phyloP scores from a whole-genome alignment of 1,140 invertebrate genomes.

The Drosophila auraria region DNA sequence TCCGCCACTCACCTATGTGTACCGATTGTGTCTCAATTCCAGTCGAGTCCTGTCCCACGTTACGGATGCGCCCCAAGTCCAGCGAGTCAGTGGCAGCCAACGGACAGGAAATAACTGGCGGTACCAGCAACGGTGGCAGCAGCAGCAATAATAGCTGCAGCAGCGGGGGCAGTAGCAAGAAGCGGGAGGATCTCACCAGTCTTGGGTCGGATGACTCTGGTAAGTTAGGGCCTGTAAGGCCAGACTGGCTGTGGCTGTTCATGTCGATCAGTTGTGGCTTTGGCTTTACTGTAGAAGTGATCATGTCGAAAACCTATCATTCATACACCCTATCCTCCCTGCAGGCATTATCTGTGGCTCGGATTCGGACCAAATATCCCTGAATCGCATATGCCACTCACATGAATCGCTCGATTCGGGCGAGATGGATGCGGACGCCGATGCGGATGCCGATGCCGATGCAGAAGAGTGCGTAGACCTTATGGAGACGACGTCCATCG shows the following conservation, averaged over 20 bases:
- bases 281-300: constrained; percentile 36
- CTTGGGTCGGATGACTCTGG: constrained; percentile 94
- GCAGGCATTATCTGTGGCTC: constrained; percentile 91
- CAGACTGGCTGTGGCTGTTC: neutral
- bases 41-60: constrained; percentile 75
- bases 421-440: constrained; percentile 87
- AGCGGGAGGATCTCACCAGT: constrained; percentile 90
- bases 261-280: constrained; percentile 9
- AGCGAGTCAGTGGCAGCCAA: constrained; percentile 59
- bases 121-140: constrained; percentile 30
- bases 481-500: constrained; percentile 83
- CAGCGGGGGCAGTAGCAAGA: constrained; percentile 73
- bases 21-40: neutral
- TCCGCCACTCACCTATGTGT: neutral
- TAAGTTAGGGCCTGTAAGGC: constrained; percentile 24
- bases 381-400: constrained; percentile 86
- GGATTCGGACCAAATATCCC: constrained; percentile 86
- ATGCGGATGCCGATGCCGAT: constrained; percentile 66
- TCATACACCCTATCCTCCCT: constrained; percentile 13
- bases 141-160: constrained; percentile 65
- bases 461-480: constrained; percentile 86
- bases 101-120: constrained; percentile 48
- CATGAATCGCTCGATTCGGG: constrained; percentile 90
- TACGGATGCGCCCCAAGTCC: constrained; percentile 73
- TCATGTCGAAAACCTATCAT: constrained; percentile 61